phyloP scores from a whole-genome alignment of 35 echinoderm and acorn worm species.

The Acanthaster planci region DNA sequence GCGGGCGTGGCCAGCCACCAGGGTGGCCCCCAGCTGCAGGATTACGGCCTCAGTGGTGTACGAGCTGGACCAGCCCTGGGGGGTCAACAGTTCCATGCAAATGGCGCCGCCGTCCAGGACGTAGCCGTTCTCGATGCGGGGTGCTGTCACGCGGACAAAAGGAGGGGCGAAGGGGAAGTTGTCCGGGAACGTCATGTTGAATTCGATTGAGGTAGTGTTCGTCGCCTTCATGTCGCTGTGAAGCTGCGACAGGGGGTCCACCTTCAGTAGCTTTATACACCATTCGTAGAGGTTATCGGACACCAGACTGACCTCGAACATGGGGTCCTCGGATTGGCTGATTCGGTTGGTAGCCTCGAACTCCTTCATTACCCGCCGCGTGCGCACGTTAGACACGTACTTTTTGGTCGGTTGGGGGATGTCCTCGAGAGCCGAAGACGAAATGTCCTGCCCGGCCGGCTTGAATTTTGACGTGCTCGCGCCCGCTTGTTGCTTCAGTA shows the following conservation, averaged over 20 bases:
- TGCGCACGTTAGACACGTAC: slow-evolving; percentile 45
- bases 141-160: slow-evolving; percentile 53
- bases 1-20: slow-evolving; percentile 54
- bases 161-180: slow-evolving; percentile 57
- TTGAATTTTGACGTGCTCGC: not conserved
- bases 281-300: slow-evolving; percentile 55
- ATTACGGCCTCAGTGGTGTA: slow-evolving; percentile 63
- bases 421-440: slow-evolving; percentile 5
- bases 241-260: slow-evolving; percentile 35
- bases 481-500: not conserved
- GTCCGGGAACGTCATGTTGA: slow-evolving; percentile 61
- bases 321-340: not conserved
- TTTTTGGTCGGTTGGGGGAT: slow-evolving; percentile 52
- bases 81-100: slow-evolving; percentile 66
- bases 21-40: slow-evolving; percentile 59
- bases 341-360: slow-evolving; percentile 28
- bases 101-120: slow-evolving; percentile 62
- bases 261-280: slow-evolving; percentile 49
- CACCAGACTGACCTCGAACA: slow-evolving; percentile 42
- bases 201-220: slow-evolving; percentile 34
- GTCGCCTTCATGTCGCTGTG: slow-evolving; percentile 51
- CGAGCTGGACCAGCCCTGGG: slow-evolving; percentile 54
- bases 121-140: slow-evolving; percentile 57
- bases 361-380: slow-evolving; percentile 59
- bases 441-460: slow-evolving; percentile 16